These are phyloP conservation scores for Heterotilapia buettikoferi DNA, from an alignment of 2,113 vertebrate genomes.

Conservation along the genomic window DNA sequence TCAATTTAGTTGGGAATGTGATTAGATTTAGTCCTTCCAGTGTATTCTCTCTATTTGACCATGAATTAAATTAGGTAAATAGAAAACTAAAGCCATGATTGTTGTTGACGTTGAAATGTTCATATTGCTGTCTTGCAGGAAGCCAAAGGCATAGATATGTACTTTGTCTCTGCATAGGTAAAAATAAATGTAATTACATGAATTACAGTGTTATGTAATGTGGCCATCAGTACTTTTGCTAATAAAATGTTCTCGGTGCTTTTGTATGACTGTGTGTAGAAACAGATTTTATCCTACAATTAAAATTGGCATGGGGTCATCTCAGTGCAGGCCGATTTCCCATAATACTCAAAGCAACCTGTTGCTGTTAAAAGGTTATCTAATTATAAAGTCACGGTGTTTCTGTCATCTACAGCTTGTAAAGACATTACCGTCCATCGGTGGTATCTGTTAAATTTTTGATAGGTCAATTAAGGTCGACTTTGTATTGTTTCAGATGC, in stretches of 20 bases:
- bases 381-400: neutral
- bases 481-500: neutral
- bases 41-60: constrained; percentile 47
- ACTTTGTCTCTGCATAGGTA: neutral
- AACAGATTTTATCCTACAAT: neutral
- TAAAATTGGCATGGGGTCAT: neutral
- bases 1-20: constrained; percentile 52
- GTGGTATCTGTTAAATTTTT: neutral
- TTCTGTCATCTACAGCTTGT: neutral
- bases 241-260: neutral
- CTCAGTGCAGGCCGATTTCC: neutral
- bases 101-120: constrained; percentile 47
- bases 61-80: constrained; percentile 62
- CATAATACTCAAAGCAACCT: neutral
- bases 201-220: neutral
- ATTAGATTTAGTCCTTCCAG: constrained; percentile 49
- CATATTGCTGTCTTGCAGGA: neutral
- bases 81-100: constrained; percentile 48
- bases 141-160: neutral
- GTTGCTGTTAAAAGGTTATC: neutral
- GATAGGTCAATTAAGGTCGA: neutral
- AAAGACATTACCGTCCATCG: neutral
- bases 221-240: neutral
- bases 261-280: neutral
- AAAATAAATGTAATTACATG: neutral